Conservation (phyloP, 2,888 invertebrate genomes). For the Drosophila picticornis region DNA sequence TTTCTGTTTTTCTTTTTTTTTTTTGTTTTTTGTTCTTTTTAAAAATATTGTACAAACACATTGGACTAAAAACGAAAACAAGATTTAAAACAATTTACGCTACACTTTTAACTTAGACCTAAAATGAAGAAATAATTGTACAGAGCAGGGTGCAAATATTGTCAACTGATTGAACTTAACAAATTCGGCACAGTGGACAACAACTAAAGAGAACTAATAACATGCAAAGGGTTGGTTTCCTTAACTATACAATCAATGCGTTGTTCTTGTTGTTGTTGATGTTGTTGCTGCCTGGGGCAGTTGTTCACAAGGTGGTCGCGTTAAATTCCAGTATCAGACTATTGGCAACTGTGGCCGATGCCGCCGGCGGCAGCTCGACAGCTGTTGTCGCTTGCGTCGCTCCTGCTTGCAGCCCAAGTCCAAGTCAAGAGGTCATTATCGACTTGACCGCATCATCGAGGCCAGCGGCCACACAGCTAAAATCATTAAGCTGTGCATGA, state of each 20-base stretch:
- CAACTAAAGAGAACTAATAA: slow-evolving; percentile 50
- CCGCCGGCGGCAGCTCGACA: slow-evolving; percentile 47
- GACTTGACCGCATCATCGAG: slow-evolving; percentile 87
- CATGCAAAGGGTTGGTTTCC: slow-evolving; percentile 14
- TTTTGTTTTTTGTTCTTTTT: slow-evolving; percentile 21
- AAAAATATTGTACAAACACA: slow-evolving; percentile 71
- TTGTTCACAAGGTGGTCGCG: slow-evolving; percentile 74
- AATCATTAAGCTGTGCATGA: slow-evolving; percentile 84
- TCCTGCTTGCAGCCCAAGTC: slow-evolving; percentile 75
- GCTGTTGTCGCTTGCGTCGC: slow-evolving; percentile 25
- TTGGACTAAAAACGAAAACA: slow-evolving; percentile 76
- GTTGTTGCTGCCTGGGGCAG: slow-evolving; percentile 31
- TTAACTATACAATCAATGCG: slow-evolving; percentile 65
- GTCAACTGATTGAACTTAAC: slow-evolving; percentile 35
- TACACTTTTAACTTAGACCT: slow-evolving; percentile 62
- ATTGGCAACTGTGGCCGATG: slow-evolving; percentile 58
- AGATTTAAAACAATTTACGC: slow-evolving; percentile 70
- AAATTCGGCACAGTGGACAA: slow-evolving; percentile 28
- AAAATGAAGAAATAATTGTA: slow-evolving; percentile 60
- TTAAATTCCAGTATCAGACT: slow-evolving; percentile 82
- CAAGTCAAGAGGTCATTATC: slow-evolving; percentile 86
- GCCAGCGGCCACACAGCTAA: slow-evolving; percentile 84
- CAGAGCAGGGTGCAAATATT: slow-evolving; percentile 57
- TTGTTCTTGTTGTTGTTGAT: slow-evolving; percentile 10
- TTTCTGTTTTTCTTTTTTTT: slow-evolving; percentile 5